Percentiles rank a stretch among this genome's conserved stretches.
Conservation (phyloP, 2,113 vertebrate species). For the Engraulis encrasicolus region DNA sequence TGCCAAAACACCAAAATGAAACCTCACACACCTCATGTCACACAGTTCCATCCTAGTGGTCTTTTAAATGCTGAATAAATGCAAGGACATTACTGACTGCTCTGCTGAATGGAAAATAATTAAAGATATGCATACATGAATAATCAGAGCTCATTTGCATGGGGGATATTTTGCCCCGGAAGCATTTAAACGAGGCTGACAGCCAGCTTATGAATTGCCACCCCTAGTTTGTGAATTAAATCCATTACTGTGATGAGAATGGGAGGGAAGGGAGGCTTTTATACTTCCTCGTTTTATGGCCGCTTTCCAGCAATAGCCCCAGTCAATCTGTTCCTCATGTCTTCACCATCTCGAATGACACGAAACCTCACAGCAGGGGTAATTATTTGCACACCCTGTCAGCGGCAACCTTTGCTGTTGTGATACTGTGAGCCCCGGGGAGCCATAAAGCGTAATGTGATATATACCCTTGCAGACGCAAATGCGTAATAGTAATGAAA, state of each 20-base stretch:
- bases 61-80: constrained; percentile 9
- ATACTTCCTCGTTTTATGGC: constrained; percentile 38
- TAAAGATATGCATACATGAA: constrained; percentile 60
- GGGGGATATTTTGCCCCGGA: constrained; percentile 44
- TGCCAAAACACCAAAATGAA: not conserved
- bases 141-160: constrained; percentile 51
- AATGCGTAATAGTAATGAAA: not conserved
- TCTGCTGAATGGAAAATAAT: constrained; percentile 54
- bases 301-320: constrained; percentile 24
- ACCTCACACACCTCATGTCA: not conserved
- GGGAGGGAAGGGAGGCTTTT: constrained; percentile 34
- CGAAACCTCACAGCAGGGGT: constrained; percentile 48
- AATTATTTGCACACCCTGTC: constrained; percentile 59
- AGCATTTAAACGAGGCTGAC: constrained; percentile 60
- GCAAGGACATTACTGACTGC: constrained; percentile 39
- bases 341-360: constrained; percentile 10
- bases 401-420: constrained; percentile 54
- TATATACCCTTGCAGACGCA: constrained; percentile 40
- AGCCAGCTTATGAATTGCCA: constrained; percentile 54
- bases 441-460: constrained; percentile 56
- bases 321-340: constrained; percentile 37
- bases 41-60: constrained; percentile 16
- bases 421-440: constrained; percentile 51
- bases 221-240: constrained; percentile 55
- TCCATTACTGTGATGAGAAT: constrained; percentile 54